Percentiles rank a stretch among this genome's conserved stretches.
These are phyloP conservation scores for Leptopilina syphax DNA, from an alignment of 2,888 invertebrate genomes.

Conservation along the genomic window DNA sequence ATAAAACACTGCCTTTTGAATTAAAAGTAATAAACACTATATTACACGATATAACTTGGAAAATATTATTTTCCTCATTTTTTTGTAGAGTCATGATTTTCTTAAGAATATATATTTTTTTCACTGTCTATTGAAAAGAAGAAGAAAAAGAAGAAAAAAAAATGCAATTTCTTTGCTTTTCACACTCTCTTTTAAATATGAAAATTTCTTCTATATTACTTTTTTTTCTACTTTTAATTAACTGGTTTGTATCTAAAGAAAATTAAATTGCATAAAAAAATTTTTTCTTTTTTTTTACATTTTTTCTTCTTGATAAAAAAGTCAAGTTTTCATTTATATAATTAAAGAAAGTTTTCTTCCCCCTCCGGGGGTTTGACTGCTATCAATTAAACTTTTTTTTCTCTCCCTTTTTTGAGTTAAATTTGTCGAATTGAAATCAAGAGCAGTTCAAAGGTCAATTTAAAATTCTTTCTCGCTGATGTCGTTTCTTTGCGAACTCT, in stretches of 20 bases:
- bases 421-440: slow-evolving; percentile 32
- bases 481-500: background rate
- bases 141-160: no score
- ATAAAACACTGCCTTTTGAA: no score
- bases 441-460: slow-evolving; percentile 3
- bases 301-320: background rate
- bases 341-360: background rate
- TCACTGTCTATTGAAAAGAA: no score
- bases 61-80: no score
- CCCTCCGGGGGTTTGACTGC: background rate
- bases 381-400: slow-evolving; percentile 24
- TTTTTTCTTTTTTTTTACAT: background rate
- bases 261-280: slow-evolving; percentile 25
- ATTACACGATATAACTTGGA: no score
- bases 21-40: no score
- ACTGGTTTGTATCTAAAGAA: background rate
- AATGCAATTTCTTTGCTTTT: background rate
- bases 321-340: background rate
- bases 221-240: background rate
- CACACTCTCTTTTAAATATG: background rate
- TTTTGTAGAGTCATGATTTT: no score
- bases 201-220: background rate
- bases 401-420: background rate
- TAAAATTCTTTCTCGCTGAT: background rate
- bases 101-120: no score